Percentiles rank a stretch among this genome's conserved stretches.
These are phyloP conservation scores for Zosterops hypoxanthus DNA, from an alignment of 2,113 vertebrate species.

Conservation along the genomic window DNA sequence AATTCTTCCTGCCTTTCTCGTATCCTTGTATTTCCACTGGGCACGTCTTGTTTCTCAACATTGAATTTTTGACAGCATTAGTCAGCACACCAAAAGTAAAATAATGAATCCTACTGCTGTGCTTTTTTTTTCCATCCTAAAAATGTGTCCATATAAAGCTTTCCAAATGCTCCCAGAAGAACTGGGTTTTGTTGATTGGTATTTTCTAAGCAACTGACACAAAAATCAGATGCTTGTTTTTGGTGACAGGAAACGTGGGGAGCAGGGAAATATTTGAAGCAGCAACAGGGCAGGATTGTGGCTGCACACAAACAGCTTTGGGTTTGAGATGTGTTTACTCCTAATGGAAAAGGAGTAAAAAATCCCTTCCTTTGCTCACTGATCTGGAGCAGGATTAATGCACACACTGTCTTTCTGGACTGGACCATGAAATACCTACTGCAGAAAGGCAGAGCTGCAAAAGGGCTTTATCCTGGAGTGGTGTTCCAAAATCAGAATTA, in stretches of 20 bases:
- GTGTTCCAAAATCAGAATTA: not conserved
- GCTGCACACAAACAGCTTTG: not conserved
- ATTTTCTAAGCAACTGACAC: not conserved
- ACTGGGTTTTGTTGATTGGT: not conserved
- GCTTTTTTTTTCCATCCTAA: not conserved
- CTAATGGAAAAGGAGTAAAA: not conserved
- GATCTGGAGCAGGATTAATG: not conserved
- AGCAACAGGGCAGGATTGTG: rapidly evolving
- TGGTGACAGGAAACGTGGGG: not conserved
- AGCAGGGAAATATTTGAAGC: not conserved
- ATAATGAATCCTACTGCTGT: not conserved
- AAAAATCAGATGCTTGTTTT: not conserved
- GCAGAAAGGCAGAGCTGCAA: not conserved
- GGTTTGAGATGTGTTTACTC: not conserved
- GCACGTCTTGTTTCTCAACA: not conserved
- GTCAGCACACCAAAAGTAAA: not conserved
- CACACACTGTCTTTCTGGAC: not conserved
- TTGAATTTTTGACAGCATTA: not conserved
- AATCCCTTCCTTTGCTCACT: not conserved
- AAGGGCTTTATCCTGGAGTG: rapidly evolving
- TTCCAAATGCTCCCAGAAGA: not conserved
- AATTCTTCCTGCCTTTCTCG: not conserved
- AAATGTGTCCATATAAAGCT: not conserved
- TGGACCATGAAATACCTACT: not conserved
- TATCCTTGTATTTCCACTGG: not conserved